A percentile compares a stretch with the other conserved stretches of the same genome.
Evolutionary conservation across 2,888 invertebrate species (phyloP).

Genomic region (Tribolium freemani): DNA sequence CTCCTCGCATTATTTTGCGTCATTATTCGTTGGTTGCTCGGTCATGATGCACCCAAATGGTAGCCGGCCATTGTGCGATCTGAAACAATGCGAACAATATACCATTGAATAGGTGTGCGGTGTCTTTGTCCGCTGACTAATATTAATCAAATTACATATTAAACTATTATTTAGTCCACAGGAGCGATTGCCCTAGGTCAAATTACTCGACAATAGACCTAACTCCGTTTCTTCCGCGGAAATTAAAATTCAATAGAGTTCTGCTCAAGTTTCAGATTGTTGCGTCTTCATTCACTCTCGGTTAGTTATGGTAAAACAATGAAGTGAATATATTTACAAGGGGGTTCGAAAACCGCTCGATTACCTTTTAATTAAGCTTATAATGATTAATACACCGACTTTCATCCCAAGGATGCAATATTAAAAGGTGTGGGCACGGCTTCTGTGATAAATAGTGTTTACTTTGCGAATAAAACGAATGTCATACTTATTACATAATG

Average conservation of each 20-base stretch:
- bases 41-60: constrained; percentile 53
- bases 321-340: constrained; percentile 36
- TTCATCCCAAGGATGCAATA: constrained; percentile 43
- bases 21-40: constrained; percentile 54
- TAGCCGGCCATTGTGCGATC: constrained; percentile 41
- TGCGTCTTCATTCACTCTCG: neutral
- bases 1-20: constrained; percentile 58
- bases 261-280: neutral
- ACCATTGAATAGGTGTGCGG: constrained; percentile 11
- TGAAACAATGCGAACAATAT: constrained; percentile 40
- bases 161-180: constrained; percentile 11
- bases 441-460: constrained; percentile 35
- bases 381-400: constrained; percentile 46
- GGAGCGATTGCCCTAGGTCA: neutral
- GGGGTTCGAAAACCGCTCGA: constrained; percentile 49
- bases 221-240: too few relatives aligned
- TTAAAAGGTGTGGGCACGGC: constrained; percentile 6
- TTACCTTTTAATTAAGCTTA: constrained; percentile 51
- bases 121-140: constrained; percentile 2
- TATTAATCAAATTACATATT: constrained; percentile 20
- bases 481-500: constrained; percentile 19
- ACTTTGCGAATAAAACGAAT: constrained; percentile 37
- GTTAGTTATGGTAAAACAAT: neutral
- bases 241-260: too few relatives aligned
- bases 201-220: neutral